phyloP scores from a whole-genome alignment of 1,140 invertebrate species.

The Bursaphelenchus mucronatus region DNA sequence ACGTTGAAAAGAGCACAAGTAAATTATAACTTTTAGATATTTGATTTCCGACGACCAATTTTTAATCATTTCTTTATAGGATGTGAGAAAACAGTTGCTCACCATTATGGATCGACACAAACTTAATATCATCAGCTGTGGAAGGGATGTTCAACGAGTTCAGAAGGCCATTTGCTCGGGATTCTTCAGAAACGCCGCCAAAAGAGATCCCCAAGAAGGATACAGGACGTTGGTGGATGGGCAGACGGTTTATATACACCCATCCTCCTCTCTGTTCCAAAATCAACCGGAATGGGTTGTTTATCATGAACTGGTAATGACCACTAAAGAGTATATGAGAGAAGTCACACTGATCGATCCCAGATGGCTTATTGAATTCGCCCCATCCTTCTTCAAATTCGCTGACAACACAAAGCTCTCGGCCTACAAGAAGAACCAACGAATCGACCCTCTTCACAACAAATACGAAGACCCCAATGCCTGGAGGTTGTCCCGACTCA shows the following conservation, averaged over 20 bases:
- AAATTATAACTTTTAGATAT: slow-evolving; percentile 8
- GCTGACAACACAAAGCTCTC: slow-evolving; percentile 97
- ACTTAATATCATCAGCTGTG: slow-evolving; percentile 90
- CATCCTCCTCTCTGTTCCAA: slow-evolving; percentile 93
- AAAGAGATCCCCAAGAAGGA: slow-evolving; percentile 98
- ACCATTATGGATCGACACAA: slow-evolving; percentile 73
- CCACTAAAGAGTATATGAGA: slow-evolving; percentile 99
- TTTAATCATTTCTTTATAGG: slow-evolving; percentile 65
- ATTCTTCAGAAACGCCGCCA: slow-evolving; percentile 96
- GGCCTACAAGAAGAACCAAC: slow-evolving; percentile 98
- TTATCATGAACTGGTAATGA: slow-evolving; percentile 96
- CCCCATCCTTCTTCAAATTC: slow-evolving; percentile 97
- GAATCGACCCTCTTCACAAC: slow-evolving; percentile 93
- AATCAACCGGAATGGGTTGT: slow-evolving; percentile 98
- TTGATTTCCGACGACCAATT: slow-evolving; percentile 16
- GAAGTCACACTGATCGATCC: slow-evolving; percentile 93
- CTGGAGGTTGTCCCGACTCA: slow-evolving; percentile 92
- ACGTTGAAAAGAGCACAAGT: slow-evolving; percentile 83
- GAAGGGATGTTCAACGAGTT: slow-evolving; percentile 86
- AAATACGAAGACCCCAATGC: slow-evolving; percentile 99
- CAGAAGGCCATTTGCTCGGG: slow-evolving; percentile 98
- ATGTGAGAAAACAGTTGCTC: slow-evolving; percentile 93
- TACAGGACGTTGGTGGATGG: slow-evolving; percentile 94
- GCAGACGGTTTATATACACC: slow-evolving; percentile 98
- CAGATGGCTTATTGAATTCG: slow-evolving; percentile 98